Evolutionary conservation across 2,113 vertebrate genomes (phyloP), one percentile per base, ranked within the genome.

Genomic region (Tretioscincus oriximinensis): DNA sequence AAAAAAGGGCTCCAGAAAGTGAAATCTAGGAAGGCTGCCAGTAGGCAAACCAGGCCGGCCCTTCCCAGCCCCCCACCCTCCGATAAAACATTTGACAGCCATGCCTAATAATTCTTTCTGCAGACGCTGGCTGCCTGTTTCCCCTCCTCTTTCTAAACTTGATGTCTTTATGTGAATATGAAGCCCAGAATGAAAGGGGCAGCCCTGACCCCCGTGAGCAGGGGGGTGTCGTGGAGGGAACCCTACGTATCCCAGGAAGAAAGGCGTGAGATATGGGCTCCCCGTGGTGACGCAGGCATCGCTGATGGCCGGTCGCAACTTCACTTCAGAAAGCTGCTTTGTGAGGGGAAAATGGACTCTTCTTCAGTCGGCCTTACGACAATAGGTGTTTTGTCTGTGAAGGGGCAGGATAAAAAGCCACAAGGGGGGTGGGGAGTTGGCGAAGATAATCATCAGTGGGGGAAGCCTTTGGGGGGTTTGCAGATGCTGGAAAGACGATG

Each of bases 21-120:
- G 45, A 89, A 91, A 87, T 89, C 84, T 26, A 47, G 67, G 65
- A 88, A 93, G 88, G 91, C 91, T 89, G 86, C 89, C 90, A 88
- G 93, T 88, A 74, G 77, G 70, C 72, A 89, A 93, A 94, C 94
- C 89, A 94, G 94, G 94, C 88, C 78, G 89, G 76, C 78, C 73
- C 88, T 4, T 66, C 10, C 31, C 71, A 35, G 54, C 73, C 63
- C 3, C 79, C 75, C 63, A 20, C 78, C 79, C 54, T 58, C 88
- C 90, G 89, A 92, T 91, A 96, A 96, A 97, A 97, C 95, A 89
- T 92, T 93, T 98, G 98, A 99, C 98, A 99, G 96, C 97, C 97
- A 96, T 98, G 97, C 96, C 97, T 97, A 99, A 99, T 97, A 99
- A 98, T 97, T 98, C 97, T 97, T 97, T 98, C 97, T 96, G 96